Conservation (phyloP, 1,140 invertebrate species). For the Pseudobourletiella spinata region DNA sequence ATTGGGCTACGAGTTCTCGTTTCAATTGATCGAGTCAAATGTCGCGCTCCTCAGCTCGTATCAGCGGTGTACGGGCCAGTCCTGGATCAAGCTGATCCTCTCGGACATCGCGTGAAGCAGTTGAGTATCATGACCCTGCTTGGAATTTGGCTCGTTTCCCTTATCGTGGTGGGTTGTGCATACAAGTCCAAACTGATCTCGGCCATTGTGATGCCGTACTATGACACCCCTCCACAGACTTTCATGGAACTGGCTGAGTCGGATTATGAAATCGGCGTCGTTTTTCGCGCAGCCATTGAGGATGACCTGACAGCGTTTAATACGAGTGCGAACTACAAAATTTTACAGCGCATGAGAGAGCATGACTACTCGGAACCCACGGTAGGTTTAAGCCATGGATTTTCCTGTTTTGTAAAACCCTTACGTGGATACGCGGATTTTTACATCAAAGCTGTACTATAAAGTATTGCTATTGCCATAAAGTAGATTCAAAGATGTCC, state of each 20-base stretch:
- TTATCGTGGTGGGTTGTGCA: neutral
- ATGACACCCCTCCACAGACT: neutral
- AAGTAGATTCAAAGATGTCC: no score
- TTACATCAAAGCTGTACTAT: no score
- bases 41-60: neutral
- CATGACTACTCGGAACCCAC: neutral
- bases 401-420: neutral
- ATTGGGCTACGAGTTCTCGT: neutral
- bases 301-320: neutral
- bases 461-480: no score
- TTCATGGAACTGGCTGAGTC: neutral
- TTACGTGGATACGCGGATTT: no score
- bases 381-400: neutral
- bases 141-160: neutral
- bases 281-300: neutral
- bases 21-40: neutral
- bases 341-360: neutral
- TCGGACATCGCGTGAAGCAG: neutral
- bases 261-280: neutral
- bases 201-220: neutral
- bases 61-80: neutral
- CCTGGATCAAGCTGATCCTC: neutral
- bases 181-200: neutral
- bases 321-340: neutral
- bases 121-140: neutral